Evolutionary conservation across 1,140 invertebrate species (phyloP).

Genomic region (Pseudomyrmex cubaensis): DNA sequence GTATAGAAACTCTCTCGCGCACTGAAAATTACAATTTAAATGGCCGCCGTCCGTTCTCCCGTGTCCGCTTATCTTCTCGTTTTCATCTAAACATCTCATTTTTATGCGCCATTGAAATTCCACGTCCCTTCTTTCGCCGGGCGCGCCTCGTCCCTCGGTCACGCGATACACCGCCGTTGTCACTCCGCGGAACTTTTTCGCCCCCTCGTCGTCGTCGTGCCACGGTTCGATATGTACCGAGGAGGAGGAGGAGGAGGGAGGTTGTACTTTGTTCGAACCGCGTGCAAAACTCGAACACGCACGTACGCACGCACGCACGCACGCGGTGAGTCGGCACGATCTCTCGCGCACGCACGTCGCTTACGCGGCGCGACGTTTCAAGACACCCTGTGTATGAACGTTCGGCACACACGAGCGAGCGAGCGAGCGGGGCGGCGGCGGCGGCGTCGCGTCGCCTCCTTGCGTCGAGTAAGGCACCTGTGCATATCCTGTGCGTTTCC

Average conservation of each 20-base stretch:
- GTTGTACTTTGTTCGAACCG: slow-evolving; percentile 22
- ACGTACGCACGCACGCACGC: slow-evolving; percentile 3
- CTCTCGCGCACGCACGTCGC: slow-evolving; percentile 20
- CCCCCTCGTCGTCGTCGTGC: slow-evolving; percentile 50
- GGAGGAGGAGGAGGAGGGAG: no score
- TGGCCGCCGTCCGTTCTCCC: slow-evolving; percentile 76
- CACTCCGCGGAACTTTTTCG: slow-evolving; percentile 62
- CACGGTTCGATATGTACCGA: slow-evolving; percentile 21
- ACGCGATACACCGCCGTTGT: slow-evolving; percentile 71
- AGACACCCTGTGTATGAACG: slow-evolving; percentile 41
- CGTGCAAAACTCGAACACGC: slow-evolving; percentile 14
- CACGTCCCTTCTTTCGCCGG: slow-evolving; percentile 64
- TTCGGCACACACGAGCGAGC: background rate
- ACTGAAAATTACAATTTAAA: slow-evolving; percentile 85
- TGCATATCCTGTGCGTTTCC: slow-evolving; percentile 58
- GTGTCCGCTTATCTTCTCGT: slow-evolving; percentile 81
- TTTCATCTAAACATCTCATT: slow-evolving; percentile 85
- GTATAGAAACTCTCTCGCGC: slow-evolving; percentile 67
- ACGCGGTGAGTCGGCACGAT: slow-evolving; percentile 46
- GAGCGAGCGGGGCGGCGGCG: background rate
- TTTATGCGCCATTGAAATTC: slow-evolving; percentile 85
- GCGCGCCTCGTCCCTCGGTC: slow-evolving; percentile 62
- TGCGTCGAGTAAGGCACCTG: slow-evolving; percentile 59
- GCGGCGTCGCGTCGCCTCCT: slow-evolving; percentile 4
- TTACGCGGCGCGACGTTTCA: slow-evolving; percentile 15